These are phyloP conservation scores for Haliclystus octoradiatus DNA, from an alignment of 30 jellyfish, hydroid and myxozoan genomes.

Conservation along the genomic window DNA sequence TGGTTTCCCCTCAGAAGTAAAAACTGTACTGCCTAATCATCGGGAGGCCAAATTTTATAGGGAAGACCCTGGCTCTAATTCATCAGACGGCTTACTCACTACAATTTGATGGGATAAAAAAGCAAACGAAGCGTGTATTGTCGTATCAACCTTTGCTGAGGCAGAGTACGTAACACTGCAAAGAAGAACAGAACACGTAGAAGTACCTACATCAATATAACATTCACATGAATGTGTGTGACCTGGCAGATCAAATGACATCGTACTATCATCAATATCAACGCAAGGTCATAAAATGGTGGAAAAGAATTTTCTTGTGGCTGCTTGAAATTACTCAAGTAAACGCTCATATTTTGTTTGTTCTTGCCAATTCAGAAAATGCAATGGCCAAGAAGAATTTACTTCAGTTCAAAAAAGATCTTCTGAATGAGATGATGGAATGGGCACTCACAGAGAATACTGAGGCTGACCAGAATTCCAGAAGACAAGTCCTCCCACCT, in stretches of 20 bases:
- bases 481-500: neutral
- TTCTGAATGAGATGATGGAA: neutral
- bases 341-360: neutral
- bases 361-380: neutral
- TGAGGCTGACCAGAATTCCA: fast-evolving
- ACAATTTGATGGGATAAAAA: slow-evolving; percentile 20
- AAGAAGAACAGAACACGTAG: neutral
- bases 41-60: slow-evolving; percentile 9
- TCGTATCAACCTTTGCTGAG: neutral
- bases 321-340: neutral
- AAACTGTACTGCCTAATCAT: neutral
- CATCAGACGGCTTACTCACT: slow-evolving; percentile 3
- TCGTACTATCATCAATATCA: slow-evolving; percentile 8
- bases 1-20: slow-evolving; percentile 3
- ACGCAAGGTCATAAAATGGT: neutral
- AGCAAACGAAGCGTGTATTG: slow-evolving; percentile 16
- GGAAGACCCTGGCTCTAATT: neutral
- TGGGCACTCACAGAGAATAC: too few species aligned
- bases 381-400: neutral
- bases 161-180: neutral
- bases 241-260: slow-evolving; percentile 15
- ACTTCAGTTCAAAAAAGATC: neutral
- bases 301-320: slow-evolving; percentile 3
- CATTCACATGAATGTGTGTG: slow-evolving; percentile 15
- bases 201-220: neutral